Evolutionary conservation across 1,140 invertebrate genomes (phyloP).

Genomic region (Nasonia vitripennis): DNA sequence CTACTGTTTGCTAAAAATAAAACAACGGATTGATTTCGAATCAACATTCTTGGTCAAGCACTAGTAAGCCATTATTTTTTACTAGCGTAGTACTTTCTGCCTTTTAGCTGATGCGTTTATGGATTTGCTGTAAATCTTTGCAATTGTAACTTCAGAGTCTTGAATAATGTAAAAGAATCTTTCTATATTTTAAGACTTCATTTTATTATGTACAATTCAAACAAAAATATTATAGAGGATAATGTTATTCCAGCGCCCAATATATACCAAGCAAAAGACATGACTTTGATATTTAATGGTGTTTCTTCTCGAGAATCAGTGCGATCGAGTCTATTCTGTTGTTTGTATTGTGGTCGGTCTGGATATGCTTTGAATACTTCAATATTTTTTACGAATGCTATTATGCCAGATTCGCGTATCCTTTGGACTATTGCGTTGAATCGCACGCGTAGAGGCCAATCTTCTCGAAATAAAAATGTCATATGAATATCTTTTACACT

Average conservation of each 20-base stretch:
- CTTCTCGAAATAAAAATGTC: constrained; percentile 2
- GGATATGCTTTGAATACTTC: not conserved
- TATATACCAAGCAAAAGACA: not conserved
- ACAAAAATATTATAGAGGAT: not conserved
- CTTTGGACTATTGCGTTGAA: not conserved
- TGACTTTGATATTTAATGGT: not conserved
- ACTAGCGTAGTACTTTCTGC: too few species aligned
- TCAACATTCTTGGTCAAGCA: too few species aligned
- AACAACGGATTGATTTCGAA: too few species aligned
- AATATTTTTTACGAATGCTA: not conserved
- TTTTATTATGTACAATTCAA: not conserved
- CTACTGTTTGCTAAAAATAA: too few species aligned
- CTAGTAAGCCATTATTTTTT: too few species aligned
- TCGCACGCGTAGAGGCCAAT: not conserved
- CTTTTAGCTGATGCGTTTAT: too few species aligned
- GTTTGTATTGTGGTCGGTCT: not conserved
- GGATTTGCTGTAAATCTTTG: too few species aligned
- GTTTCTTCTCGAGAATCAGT: not conserved
- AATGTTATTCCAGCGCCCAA: not conserved
- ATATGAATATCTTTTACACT: not conserved
- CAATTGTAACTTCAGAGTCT: too few species aligned
- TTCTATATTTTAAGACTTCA: too few species aligned
- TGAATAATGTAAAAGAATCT: too few species aligned
- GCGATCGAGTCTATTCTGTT: not conserved
- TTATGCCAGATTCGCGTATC: not conserved